Base-by-base conservation (phyloP, 53 echinoderm and acorn worm species). In the Holothuria scabra region DNA sequence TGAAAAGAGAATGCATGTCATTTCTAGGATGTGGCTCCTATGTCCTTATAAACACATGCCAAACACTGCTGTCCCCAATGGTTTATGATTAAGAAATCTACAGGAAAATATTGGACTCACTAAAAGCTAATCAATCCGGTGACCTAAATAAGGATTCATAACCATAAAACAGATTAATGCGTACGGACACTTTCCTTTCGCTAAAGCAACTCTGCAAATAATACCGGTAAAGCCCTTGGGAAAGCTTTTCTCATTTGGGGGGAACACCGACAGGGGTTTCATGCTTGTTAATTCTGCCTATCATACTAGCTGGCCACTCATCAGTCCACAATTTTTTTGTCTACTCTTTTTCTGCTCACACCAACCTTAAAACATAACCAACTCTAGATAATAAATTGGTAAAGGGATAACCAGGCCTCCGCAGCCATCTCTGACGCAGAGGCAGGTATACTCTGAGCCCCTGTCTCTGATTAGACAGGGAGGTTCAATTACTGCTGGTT, bases 211-310 rank as follows among this genome's bases (percentile, higher is more conserved):
- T 67, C 37, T 34, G 37, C 29, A 67, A 67, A 67, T 67, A 67
- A 67, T 67, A 67, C 67, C 31, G 35, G n/a, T 37, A 12, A 67
- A 67, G 33, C 67, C 67, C 67, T 67, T 28, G 67, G 67, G 67
- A 67, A 21, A 67, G 67, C 46, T 72, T 72, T 72, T 44, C 48
- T 72, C 41, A 44, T 72, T 72, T 44, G 72, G 72, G 72, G 72
- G 46, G 72, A 72, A 72, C 72, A 44, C 72, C 22, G 26, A 44
- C 44, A 48, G 72, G 72, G 48, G 46, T 38, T 72, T 48, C 20
- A 65, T 48, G 69, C 69, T 37, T 65, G 46, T 46, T 72, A 72
- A 72, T 72, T 72, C 48, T 72, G 38, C 46, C 48, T 72, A 18
- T 67, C 67, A 30, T 67, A 37, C 34, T 67, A 25, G 31, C 33